Conservation (phyloP, 2,888 invertebrate species). For the Luperina nickerlii region DNA sequence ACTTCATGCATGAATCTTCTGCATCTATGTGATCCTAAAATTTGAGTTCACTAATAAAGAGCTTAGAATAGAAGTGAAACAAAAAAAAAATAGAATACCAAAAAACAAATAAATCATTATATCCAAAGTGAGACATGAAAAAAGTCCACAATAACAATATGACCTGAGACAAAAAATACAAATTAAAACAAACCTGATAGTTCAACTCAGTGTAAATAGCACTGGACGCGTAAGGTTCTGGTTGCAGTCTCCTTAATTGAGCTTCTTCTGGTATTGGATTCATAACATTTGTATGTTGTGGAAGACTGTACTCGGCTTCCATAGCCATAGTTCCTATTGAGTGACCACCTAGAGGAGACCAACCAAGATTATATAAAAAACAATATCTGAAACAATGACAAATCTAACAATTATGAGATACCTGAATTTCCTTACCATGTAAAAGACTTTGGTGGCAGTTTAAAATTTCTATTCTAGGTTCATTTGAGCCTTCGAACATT, state of each 20-base stretch:
- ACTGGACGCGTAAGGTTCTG: conserved; percentile 94
- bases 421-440: conserved; percentile 75
- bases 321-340: conserved; percentile 85
- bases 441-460: conserved; percentile 86
- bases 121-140: neutral
- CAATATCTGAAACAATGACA: neutral
- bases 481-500: conserved; percentile 85
- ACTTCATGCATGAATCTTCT: conserved; percentile 90
- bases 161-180: neutral
- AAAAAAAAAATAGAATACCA: conserved; percentile 1
- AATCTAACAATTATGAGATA: neutral
- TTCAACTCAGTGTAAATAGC: conserved; percentile 90
- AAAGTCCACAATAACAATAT: neutral
- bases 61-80: conserved; percentile 48
- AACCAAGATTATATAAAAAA: conserved; percentile 1
- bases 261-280: conserved; percentile 83
- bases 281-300: conserved; percentile 83
- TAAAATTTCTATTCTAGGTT: conserved; percentile 87
- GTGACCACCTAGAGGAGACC: conserved; percentile 79
- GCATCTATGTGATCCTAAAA: conserved; percentile 87
- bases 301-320: conserved; percentile 88
- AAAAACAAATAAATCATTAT: neutral
- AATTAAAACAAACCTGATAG: conserved; percentile 79
- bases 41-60: conserved; percentile 52
- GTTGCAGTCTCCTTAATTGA: conserved; percentile 82